Evolutionary conservation across 2,797 vertebrate species (phyloP), one percentile per base, ranked within the genome.

Genomic region (Spondyliosoma cantharus): DNA sequence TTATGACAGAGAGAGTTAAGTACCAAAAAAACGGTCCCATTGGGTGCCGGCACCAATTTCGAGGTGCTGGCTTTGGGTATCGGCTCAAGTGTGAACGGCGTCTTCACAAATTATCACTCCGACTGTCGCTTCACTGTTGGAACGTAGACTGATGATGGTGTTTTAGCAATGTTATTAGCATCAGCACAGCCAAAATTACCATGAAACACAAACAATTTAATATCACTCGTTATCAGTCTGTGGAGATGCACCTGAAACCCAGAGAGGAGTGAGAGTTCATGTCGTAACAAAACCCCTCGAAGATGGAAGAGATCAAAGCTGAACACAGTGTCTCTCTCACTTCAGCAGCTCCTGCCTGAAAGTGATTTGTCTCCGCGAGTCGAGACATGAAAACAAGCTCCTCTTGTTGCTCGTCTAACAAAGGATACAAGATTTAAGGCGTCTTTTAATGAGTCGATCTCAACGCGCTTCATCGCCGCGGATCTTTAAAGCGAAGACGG

Each of bases 361-460:
- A 65, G 49, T 63, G 72, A 58, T 76, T 81, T 81, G 60, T 71
- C 63, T 50, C 37, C 9, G 65, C 16, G 32, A 20, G 56, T 49
- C 37, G 56, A 79, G 67, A 74, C 72, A 22, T 22, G 52, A 65
- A 78, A 86, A 68, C 48, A 42, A 73, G 69, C 71, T 74, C 50
- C 53, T 81, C n/a, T 42, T 71, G 49, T 68, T 50, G 45, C 52
- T 53, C 5, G 7, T 71, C 68, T 50, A 24, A 81, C 32, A 76
- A 64, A 82, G 53, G 65, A 42, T 14, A 71, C 49, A 25, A 42
- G 43, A 63, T 72, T 43, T 7, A 62, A 74, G 24, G 25, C 16
- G 5, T 77, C 52, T 65, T 49, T 78, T 71, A 77, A 65, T 57
- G 71, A 68, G 43, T 53, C 25, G 17, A 3, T 63, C 42, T 50